phyloP scores from a whole-genome alignment of 2,888 invertebrate genomes.

The Rhogogaster chlorosoma region DNA sequence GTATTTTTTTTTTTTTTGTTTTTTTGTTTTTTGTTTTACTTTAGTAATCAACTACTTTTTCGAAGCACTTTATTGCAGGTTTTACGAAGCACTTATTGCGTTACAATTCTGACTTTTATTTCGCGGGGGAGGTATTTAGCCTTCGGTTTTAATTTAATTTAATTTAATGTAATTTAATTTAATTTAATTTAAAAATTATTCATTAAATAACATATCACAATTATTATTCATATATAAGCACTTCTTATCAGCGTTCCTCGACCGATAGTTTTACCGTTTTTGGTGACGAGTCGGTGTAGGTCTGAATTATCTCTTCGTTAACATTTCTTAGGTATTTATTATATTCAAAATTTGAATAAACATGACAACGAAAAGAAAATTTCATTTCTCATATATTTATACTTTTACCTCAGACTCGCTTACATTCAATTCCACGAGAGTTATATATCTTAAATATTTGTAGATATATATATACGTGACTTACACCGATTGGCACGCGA shows the following conservation, averaged over 20 bases:
- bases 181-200: conserved; percentile 40
- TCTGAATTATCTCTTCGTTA: neutral
- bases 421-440: neutral
- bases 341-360: neutral
- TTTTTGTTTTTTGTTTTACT: conserved; percentile 31
- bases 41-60: conserved; percentile 55
- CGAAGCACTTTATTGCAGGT: conserved; percentile 67
- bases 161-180: conserved; percentile 2
- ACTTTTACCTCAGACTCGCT: neutral
- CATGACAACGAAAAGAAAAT: neutral
- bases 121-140: conserved; percentile 23
- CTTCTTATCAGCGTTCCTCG: conserved; percentile 42
- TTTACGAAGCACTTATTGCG: conserved; percentile 71
- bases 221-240: conserved; percentile 55
- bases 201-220: conserved; percentile 56
- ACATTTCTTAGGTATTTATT: neutral
- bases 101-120: conserved; percentile 55
- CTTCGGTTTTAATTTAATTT: conserved; percentile 10
- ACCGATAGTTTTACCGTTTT: conserved; percentile 12
- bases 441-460: neutral
- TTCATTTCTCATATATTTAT: neutral
- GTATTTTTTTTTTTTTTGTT: conserved; percentile 53
- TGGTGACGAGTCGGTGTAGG: conserved; percentile 27
- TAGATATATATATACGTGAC: neutral
- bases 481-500: conserved; percentile 43